Percentiles rank a stretch among this genome's conserved stretches.
phyloP scores from a whole-genome alignment of 1,140 invertebrate species.

The Zelostemma sp. region DNA sequence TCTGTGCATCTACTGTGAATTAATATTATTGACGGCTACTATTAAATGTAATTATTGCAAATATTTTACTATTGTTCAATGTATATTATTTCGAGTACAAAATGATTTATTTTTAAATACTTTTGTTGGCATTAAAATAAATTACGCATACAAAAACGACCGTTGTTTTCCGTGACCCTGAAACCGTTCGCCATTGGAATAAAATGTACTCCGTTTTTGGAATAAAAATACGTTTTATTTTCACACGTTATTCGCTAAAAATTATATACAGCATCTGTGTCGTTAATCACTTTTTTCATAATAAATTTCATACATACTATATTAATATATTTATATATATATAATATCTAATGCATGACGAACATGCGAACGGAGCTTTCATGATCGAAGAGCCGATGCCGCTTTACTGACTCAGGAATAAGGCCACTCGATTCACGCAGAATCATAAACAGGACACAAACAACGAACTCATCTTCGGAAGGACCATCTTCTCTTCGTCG shows the following conservation, averaged over 20 bases:
- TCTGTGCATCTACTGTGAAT: conserved; percentile 12
- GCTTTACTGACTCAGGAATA: conserved; percentile 61
- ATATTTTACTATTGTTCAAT: conserved; percentile 39
- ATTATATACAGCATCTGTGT: conserved; percentile 68
- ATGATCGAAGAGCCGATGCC: conserved; percentile 63
- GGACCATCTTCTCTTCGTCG: background rate
- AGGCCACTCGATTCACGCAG: conserved; percentile 59
- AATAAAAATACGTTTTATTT: conserved; percentile 72
- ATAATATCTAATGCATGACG: conserved; percentile 51
- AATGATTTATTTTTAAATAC: conserved; percentile 44
- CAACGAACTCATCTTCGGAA: conserved; percentile 9
- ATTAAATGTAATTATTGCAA: conserved; percentile 14
- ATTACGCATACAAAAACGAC: background rate
- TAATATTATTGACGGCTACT: conserved; percentile 24
- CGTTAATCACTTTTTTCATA: conserved; percentile 57
- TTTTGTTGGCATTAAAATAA: conserved; percentile 42
- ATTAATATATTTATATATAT: conserved; percentile 42
- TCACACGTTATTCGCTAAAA: conserved; percentile 69
- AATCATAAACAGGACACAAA: conserved; percentile 32
- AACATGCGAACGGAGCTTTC: conserved; percentile 64
- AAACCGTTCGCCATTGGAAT: too few species aligned
- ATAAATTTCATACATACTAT: conserved; percentile 48
- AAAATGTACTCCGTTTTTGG: conserved; percentile 36
- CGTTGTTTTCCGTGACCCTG: background rate
- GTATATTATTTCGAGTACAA: conserved; percentile 38